phyloP scores from a whole-genome alignment of 2,113 vertebrate species.

The Bucco capensis region DNA sequence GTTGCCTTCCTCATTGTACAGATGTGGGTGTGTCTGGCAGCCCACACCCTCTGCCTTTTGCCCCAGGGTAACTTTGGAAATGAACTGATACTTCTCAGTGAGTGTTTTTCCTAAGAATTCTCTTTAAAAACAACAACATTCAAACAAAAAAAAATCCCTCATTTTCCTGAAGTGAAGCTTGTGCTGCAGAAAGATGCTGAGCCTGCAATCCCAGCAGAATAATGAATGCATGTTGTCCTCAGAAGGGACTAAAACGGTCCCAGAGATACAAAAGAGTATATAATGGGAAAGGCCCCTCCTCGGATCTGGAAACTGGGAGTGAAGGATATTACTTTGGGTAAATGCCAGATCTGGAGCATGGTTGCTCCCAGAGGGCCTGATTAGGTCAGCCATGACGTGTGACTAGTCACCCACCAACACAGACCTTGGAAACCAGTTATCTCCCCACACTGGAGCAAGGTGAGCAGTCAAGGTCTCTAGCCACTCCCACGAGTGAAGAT shows the following conservation, averaged over 20 bases:
- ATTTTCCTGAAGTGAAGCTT: conserved; percentile 44
- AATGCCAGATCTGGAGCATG: background rate
- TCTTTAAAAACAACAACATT: conserved; percentile 44
- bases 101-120: conserved; percentile 51
- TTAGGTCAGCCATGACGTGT: background rate
- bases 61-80: conserved; percentile 42
- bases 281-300: background rate
- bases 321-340: background rate
- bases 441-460: background rate
- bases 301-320: background rate
- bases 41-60: conserved; percentile 59
- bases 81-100: background rate
- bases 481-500: background rate
- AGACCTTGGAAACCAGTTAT: background rate
- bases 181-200: background rate
- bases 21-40: conserved; percentile 57
- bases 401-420: background rate
- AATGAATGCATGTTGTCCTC: background rate
- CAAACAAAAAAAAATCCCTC: background rate
- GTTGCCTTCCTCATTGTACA: conserved; percentile 52
- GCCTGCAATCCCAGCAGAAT: background rate
- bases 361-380: background rate
- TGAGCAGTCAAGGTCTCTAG: background rate
- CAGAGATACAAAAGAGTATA: accelerated
- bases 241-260: too few species aligned